Evolutionary conservation across 2,797 vertebrate genomes (phyloP).

Genomic region (Microchirus variegatus): DNA sequence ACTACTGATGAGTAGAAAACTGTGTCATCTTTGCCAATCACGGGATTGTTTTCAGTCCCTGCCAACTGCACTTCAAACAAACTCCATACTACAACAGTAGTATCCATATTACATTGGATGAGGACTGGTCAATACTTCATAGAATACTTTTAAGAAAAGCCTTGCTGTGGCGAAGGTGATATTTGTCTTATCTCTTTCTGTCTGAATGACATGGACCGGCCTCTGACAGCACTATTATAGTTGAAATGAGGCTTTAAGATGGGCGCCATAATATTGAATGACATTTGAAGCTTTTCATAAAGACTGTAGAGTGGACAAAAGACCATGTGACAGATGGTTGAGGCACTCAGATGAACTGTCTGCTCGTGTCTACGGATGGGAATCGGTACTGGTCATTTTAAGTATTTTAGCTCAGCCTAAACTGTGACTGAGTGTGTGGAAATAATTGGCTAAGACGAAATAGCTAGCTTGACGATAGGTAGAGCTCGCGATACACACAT

Average conservation of each 20-base stretch:
- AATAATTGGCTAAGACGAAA: too few relatives aligned
- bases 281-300: conserved; percentile 52
- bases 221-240: conserved; percentile 49
- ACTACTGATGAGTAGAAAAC: conserved; percentile 37
- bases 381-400: too few relatives aligned
- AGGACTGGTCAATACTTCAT: conserved; percentile 33
- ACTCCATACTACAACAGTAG: too few relatives aligned
- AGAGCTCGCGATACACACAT: too few relatives aligned
- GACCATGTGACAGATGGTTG: conserved; percentile 39
- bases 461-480: too few relatives aligned
- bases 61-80: conserved; percentile 8
- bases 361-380: not conserved
- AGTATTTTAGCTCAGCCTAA: too few relatives aligned
- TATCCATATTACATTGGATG: conserved; percentile 46
- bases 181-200: conserved; percentile 52
- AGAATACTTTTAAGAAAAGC: conserved; percentile 45
- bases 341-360: conserved; percentile 39
- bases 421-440: too few relatives aligned
- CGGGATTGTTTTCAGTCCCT: conserved; percentile 13
- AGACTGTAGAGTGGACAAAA: conserved; percentile 46
- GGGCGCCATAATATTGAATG: conserved; percentile 38
- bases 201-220: conserved; percentile 37
- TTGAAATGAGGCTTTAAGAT: conserved; percentile 55
- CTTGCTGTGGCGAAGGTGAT: conserved; percentile 24
- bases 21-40: conserved; percentile 28